Base-by-base conservation (phyloP, 2,888 invertebrate species). In the Sericinus montela region DNA sequence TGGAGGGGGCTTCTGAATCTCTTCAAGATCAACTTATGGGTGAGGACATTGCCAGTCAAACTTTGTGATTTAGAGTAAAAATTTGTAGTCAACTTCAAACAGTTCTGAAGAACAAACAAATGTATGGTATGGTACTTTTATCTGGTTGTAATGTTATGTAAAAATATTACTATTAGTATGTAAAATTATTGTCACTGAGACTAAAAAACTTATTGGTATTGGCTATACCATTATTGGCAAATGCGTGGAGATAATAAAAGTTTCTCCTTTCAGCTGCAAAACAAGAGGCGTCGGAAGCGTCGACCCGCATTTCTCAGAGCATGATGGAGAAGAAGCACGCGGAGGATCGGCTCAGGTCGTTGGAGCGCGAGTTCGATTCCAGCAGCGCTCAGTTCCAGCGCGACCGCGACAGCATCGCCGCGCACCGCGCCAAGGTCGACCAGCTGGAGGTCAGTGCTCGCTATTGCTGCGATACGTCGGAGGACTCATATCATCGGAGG, bases 21-120 rank as follows among this genome's bases (percentile, higher is more conserved):
- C 87, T 98, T 45, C 95, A 96, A 71, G 96, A 97, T 58, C 97
- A 97, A 73, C 90, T 98, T 14, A 97, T 97, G 75, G 92, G 94
- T 94, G 68, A 32, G 5, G 7, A 11, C 11, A n/a, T 32, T 11
- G 15, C 9, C 9, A 3, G 10, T 35, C 15, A 6, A 14, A n/a
- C n/a, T n/a, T n/a, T n/a, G n/a, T n/a, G n/a, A n/a, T n/a, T n/a
- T n/a, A n/a, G n/a, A n/a, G n/a, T n/a, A n/a, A n/a, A n/a, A n/a
- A n/a, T n/a, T n/a, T n/a, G n/a, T n/a, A n/a, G n/a, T n/a, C n/a
- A n/a, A n/a, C n/a, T n/a, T n/a, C n/a, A n/a, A n/a, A n/a, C n/a
- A n/a, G n/a, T n/a, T n/a, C n/a, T n/a, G n/a, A n/a, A n/a, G n/a
- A n/a, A n/a, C n/a, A n/a, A n/a, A n/a, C n/a, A n/a, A n/a, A n/a